Conservation (phyloP, 2,888 invertebrate genomes). For the Apodemia duryi region DNA sequence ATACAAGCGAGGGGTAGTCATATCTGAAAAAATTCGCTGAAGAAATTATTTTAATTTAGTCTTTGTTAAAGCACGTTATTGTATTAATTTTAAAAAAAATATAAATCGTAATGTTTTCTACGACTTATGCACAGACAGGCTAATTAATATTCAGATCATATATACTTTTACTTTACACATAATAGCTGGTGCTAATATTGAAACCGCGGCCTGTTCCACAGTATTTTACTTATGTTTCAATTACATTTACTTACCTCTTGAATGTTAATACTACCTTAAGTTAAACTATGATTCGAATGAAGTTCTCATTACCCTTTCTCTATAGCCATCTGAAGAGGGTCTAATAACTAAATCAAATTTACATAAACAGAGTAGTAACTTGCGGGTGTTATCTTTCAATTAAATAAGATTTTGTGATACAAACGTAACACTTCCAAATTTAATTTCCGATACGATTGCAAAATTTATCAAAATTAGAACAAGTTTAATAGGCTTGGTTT, state of each 20-base stretch:
- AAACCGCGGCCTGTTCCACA: neutral
- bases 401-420: conserved; percentile 70
- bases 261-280: conserved; percentile 36
- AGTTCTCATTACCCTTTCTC: conserved; percentile 42
- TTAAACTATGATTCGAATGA: conserved; percentile 49
- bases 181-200: neutral
- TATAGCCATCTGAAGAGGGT: conserved; percentile 59
- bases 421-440: conserved; percentile 48
- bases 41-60: too few relatives aligned
- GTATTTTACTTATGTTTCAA: conserved; percentile 12
- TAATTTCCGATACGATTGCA: conserved; percentile 3
- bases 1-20: too few relatives aligned
- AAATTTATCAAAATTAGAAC: too few relatives aligned
- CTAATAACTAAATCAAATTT: conserved; percentile 68
- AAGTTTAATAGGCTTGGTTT: too few relatives aligned
- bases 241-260: conserved; percentile 8
- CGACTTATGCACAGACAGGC: too few relatives aligned
- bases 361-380: conserved; percentile 70
- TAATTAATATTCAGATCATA: too few relatives aligned
- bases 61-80: too few relatives aligned
- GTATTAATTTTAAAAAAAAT: too few relatives aligned
- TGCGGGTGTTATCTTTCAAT: conserved; percentile 76
- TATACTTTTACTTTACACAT: too few relatives aligned
- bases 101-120: too few relatives aligned
- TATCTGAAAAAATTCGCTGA: too few relatives aligned